Base-by-base conservation (phyloP, 1,140 invertebrate genomes). In the Archivesica marissinica region DNA sequence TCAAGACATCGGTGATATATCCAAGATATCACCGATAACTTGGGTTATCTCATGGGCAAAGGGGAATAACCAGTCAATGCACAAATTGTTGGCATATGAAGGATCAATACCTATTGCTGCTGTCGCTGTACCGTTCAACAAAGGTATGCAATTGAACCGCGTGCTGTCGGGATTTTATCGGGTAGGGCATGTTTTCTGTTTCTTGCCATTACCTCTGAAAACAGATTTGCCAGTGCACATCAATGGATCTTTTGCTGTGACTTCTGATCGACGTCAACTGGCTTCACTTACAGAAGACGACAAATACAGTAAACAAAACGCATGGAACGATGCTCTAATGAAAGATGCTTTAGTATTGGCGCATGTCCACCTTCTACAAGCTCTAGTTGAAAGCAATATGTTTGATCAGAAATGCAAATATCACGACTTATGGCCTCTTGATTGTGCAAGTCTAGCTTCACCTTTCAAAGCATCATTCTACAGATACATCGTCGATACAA, bases 191-290 rank as follows among this genome's bases (percentile, higher is more conserved):
- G 20, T 90, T 0, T 91, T 90, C 84, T 88, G 89, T 70, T 90
- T 86, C 76, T 52, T 91, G 23, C 91, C 91, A n/a, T 47, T 91
- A 17, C 86, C 90, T 44, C 84, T 91, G 28, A 30, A 56, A 20
- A 89, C 85, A 30, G 83, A 87, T 28, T 76, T 91, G 28, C 86
- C 87, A 20, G 54, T 88, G 61, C 89, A 90, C 54, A 77, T 91
- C 11, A 91, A 91, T 82, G 91, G 86, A 20, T 61, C 84, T 47
- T 91, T 91, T 87, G 70, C 75, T 44, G 66, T 91, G 13, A 83
- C 86, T 1, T 83, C 86, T 23, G 85, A 90, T 68, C 66, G 90
- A 33, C 82, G 85, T n/a, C 70, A 79, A 56, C 79, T 91, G 56
- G 6, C 68, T 20, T 41, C 61, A 39, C 33, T 74, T 17, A 81